Evolutionary conservation across 1,140 invertebrate genomes (phyloP), one percentile per base, ranked within the genome.

Genomic region (Pararge aegeria): DNA sequence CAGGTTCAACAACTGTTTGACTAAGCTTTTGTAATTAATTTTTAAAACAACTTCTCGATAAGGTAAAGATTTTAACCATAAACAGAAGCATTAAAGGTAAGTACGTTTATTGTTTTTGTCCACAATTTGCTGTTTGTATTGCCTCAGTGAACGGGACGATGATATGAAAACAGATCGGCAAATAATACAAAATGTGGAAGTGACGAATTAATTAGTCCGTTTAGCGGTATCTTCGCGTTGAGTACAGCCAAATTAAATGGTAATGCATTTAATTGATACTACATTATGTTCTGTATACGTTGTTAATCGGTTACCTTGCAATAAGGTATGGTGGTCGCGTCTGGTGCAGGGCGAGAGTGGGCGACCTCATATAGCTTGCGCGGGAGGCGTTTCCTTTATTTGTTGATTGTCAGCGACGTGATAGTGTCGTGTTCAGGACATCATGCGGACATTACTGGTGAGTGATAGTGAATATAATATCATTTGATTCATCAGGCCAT

Each of bases 331-430:
- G 83, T 78, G 72, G 78, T 80, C 81, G 80, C 79, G 83, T 81
- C 73, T 53, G 66, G 71, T 63, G 73, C 75, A 75, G 75, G 82
- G 80, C 82, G 80, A 87, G 86, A 87, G 83, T 79, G 86, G 86
- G 83, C 83, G 78, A 77, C 81, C 83, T 86, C 86, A 82, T 86
- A 89, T 83, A 89, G 80, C 80, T 64, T 70, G 83, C 73, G 83
- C 83, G 74, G 81, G 80, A 78, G 76, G 68, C 62, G 70, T 68
- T 77, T 86, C 83, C 83, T 87, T 87, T 89, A 89, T 89, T 89
- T 89, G 83, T 84, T 81, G 70, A 63, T 86, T 68, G 83, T 83
- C 52, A 75, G 78, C 68, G 66, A 70, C 75, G 83, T 81, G 80
- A 70, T 76, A 73, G 83, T 83, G 86, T 81, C 83, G 86, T 89